Conservation (phyloP, 2,888 invertebrate species). For the Philonicus albiceps region DNA sequence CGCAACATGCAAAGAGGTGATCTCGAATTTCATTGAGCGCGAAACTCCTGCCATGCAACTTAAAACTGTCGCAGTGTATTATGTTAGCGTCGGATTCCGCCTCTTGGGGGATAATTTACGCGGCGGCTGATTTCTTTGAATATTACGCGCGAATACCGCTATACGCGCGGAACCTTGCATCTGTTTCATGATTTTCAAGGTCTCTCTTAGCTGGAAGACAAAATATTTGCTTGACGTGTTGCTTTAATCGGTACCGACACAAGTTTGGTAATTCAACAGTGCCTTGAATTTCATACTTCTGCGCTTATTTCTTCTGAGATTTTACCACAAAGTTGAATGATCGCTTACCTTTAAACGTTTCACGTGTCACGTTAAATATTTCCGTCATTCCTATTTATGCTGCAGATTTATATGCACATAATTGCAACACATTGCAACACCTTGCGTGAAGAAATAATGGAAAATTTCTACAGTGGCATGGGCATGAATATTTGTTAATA, state of each 20-base stretch:
- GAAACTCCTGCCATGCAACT: not conserved
- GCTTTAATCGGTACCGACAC: not conserved
- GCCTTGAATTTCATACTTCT: not conserved
- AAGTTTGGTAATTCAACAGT: not conserved
- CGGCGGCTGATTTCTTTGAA: not conserved
- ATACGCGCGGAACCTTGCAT: not conserved
- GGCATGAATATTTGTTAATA: too few species aligned
- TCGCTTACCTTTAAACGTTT: not conserved
- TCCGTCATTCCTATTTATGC: not conserved
- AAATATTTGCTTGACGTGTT: not conserved
- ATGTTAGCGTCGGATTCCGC: not conserved
- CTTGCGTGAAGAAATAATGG: not conserved
- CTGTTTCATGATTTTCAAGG: not conserved
- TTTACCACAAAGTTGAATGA: not conserved
- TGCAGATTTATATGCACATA: not conserved
- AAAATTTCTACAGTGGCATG: too few species aligned
- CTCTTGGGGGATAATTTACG: not conserved
- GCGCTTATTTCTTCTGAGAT: not conserved
- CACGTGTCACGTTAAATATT: not conserved
- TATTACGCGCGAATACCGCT: not conserved
- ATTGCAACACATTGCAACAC: not conserved
- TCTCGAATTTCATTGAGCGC: not conserved
- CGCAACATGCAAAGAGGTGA: not conserved
- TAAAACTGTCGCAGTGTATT: slow-evolving; percentile 28
- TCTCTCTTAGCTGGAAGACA: not conserved